Evolutionary conservation across 2,888 invertebrate species (phyloP).

Genomic region (Drosophila kokeensis): DNA sequence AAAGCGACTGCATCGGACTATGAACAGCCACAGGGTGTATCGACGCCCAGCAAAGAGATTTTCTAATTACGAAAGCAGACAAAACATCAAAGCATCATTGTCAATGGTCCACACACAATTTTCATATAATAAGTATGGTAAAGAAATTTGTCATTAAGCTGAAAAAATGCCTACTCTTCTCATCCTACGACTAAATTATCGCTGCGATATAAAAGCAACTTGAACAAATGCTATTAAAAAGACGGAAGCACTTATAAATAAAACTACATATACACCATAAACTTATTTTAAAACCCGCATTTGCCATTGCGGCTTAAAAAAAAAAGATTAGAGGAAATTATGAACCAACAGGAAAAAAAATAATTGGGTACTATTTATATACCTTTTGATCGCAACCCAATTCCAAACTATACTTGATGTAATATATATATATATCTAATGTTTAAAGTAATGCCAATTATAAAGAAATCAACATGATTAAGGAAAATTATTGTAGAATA

Average conservation of each 20-base stretch:
- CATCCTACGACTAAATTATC: slow-evolving; percentile 57
- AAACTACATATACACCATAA: slow-evolving; percentile 3
- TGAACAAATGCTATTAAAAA: slow-evolving; percentile 49
- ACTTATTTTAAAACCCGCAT: slow-evolving; percentile 28
- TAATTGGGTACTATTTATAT: slow-evolving; percentile 38
- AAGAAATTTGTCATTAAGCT: slow-evolving; percentile 39
- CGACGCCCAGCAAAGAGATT: slow-evolving; percentile 95
- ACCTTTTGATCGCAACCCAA: slow-evolving; percentile 11
- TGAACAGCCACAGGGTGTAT: slow-evolving; percentile 95
- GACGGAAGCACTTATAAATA: slow-evolving; percentile 6
- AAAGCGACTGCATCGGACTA: slow-evolving; percentile 87
- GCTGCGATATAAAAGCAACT: slow-evolving; percentile 72
- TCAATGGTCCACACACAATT: slow-evolving; percentile 28
- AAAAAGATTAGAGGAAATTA: slow-evolving; percentile 11
- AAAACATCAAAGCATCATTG: slow-evolving; percentile 7
- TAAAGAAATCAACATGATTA: slow-evolving; percentile 16
- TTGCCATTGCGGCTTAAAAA: slow-evolving; percentile 38
- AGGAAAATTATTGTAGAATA: slow-evolving; percentile 28
- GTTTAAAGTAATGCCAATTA: slow-evolving; percentile 17
- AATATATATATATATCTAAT: slow-evolving; percentile 15
- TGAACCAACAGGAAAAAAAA: slow-evolving; percentile 23
- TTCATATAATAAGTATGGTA: slow-evolving; percentile 34
- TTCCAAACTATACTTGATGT: slow-evolving; percentile 3
- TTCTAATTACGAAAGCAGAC: slow-evolving; percentile 83
- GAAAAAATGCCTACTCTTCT: slow-evolving; percentile 37